phyloP scores from a whole-genome alignment of 23 tunicate species.

The Trididemnum nubilum region DNA sequence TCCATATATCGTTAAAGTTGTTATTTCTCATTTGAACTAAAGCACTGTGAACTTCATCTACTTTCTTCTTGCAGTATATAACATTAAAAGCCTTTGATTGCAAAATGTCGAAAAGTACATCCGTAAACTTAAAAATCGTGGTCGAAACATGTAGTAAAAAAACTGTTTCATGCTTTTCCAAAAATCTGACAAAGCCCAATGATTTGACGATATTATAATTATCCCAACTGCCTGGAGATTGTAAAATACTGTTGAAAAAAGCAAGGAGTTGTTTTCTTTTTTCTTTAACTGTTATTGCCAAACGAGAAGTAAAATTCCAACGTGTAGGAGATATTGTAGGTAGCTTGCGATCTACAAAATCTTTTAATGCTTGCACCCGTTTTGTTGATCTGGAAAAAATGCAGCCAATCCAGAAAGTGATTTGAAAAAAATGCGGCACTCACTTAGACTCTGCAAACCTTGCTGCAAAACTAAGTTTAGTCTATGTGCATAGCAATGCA shows the following conservation, averaged over 20 bases:
- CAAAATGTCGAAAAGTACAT: neutral
- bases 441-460: neutral
- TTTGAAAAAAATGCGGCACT: constrained; percentile 11
- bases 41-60: neutral
- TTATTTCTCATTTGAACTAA: neutral
- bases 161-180: constrained; percentile 7
- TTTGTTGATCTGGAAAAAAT: neutral
- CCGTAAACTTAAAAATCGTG: neutral
- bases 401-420: neutral
- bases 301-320: constrained; percentile 14
- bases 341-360: neutral
- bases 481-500: constrained; percentile 3
- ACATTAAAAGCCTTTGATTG: neutral
- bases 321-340: constrained; percentile 1
- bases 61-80: neutral
- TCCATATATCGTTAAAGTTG: neutral
- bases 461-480: neutral
- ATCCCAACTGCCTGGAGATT: neutral
- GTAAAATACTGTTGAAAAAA: neutral
- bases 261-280: neutral
- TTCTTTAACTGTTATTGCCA: neutral
- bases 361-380: neutral
- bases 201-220: constrained; percentile 4
- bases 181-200: neutral
- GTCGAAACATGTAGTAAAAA: constrained; percentile 1